Evolutionary conservation across 2,888 invertebrate genomes (phyloP).

Genomic region (Achlya flavicornis): DNA sequence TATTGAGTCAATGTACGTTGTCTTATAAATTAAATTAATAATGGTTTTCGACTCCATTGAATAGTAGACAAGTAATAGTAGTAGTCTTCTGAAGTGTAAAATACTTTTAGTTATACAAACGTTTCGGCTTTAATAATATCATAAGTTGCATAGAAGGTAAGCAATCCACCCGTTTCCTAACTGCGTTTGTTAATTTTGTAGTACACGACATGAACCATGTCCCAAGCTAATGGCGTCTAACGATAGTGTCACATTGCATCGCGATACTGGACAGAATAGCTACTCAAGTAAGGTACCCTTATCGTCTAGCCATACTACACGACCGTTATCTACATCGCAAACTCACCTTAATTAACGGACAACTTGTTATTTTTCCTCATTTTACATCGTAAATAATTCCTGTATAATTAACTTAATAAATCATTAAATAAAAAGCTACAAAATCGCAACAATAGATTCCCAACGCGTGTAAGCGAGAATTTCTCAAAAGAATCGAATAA

Average conservation of each 20-base stretch:
- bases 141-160: neutral
- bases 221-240: constrained; percentile 26
- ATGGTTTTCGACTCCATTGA: too few relatives aligned
- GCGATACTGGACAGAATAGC: constrained; percentile 19
- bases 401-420: constrained; percentile 30
- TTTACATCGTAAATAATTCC: constrained; percentile 17
- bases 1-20: too few relatives aligned
- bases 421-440: constrained; percentile 34
- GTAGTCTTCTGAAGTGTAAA: too few relatives aligned
- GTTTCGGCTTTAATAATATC: too few relatives aligned
- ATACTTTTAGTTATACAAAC: too few relatives aligned
- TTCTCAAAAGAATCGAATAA: constrained; percentile 62
- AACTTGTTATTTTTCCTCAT: constrained; percentile 8
- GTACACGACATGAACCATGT: constrained; percentile 13
- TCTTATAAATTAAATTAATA: too few relatives aligned
- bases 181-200: constrained; percentile 8
- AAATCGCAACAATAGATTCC: constrained; percentile 26
- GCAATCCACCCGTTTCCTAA: constrained; percentile 3
- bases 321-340: constrained; percentile 28
- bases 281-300: constrained; percentile 26
- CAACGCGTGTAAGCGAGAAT: constrained; percentile 45
- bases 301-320: constrained; percentile 27
- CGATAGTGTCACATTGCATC: constrained; percentile 37
- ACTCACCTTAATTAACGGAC: constrained; percentile 37
- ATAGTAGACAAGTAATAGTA: too few relatives aligned